phyloP scores from a whole-genome alignment of 2,113 vertebrate genomes.

The Ia io region DNA sequence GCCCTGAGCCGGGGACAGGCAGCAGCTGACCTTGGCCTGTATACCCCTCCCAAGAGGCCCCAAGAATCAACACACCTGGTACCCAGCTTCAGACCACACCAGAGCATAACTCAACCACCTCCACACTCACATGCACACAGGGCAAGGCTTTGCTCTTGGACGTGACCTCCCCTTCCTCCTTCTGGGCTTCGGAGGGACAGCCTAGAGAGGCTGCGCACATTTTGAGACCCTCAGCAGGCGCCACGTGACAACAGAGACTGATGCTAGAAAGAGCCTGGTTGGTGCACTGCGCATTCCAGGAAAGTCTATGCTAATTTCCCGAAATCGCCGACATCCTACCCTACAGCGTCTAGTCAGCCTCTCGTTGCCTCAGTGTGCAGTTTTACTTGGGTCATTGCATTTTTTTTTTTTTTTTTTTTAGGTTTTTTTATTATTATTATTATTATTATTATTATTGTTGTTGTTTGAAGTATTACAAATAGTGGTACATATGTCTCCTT shows the following conservation, averaged over 20 bases:
- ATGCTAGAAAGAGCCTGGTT: rapidly evolving
- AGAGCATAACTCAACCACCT: not conserved
- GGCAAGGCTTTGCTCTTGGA: not conserved
- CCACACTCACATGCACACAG: not conserved
- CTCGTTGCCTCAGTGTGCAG: not conserved
- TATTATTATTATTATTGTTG: too few species aligned
- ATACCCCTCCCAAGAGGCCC: not conserved
- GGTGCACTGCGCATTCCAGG: rapidly evolving
- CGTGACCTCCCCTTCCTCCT: not conserved
- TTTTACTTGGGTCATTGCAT: too few species aligned
- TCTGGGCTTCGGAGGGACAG: not conserved
- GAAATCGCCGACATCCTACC: rapidly evolving
- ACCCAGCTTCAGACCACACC: not conserved
- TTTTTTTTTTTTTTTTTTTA: too few species aligned
- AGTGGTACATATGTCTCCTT: too few species aligned
- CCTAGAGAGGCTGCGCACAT: too few species aligned
- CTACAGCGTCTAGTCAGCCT: not conserved
- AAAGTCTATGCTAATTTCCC: not conserved
- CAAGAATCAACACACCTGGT: not conserved
- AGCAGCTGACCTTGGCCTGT: not conserved
- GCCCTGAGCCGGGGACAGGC: not conserved
- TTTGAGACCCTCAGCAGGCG: not conserved
- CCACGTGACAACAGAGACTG: not conserved
- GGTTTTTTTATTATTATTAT: too few species aligned
- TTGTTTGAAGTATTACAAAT: too few species aligned